phyloP scores from a whole-genome alignment of 2,888 invertebrate genomes.

The Philaethria dido region DNA sequence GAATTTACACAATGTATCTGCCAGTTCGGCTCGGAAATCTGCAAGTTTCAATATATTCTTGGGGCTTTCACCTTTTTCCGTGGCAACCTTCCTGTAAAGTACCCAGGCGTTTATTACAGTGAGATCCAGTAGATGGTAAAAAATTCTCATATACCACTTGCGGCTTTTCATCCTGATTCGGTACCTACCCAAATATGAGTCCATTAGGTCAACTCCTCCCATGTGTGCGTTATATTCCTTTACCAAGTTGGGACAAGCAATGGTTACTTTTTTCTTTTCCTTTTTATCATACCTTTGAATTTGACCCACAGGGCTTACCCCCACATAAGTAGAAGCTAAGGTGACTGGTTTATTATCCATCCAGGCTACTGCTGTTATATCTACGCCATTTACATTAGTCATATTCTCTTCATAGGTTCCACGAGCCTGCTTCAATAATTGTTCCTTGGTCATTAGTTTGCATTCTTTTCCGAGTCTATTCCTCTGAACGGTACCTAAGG shows the following conservation, averaged over 20 bases:
- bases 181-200: slow-evolving; percentile 14
- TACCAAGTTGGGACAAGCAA: no score
- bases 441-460: no score
- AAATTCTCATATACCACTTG: slow-evolving; percentile 23
- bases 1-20: neutral
- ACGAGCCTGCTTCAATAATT: neutral
- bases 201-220: no score
- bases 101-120: slow-evolving; percentile 8
- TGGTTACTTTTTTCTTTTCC: neutral
- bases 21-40: neutral
- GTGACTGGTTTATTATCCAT: neutral
- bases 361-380: neutral
- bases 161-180: slow-evolving; percentile 21
- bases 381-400: neutral
- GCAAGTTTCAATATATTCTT: neutral
- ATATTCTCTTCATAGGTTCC: neutral
- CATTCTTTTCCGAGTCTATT: no score
- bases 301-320: neutral
- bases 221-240: no score
- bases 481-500: neutral
- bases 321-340: neutral
- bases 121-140: slow-evolving; percentile 28
- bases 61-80: neutral
- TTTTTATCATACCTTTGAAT: neutral
- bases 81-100: slow-evolving; percentile 5